These are phyloP conservation scores for Clanis bilineata DNA, from an alignment of 2,888 invertebrate genomes.

Conservation along the genomic window DNA sequence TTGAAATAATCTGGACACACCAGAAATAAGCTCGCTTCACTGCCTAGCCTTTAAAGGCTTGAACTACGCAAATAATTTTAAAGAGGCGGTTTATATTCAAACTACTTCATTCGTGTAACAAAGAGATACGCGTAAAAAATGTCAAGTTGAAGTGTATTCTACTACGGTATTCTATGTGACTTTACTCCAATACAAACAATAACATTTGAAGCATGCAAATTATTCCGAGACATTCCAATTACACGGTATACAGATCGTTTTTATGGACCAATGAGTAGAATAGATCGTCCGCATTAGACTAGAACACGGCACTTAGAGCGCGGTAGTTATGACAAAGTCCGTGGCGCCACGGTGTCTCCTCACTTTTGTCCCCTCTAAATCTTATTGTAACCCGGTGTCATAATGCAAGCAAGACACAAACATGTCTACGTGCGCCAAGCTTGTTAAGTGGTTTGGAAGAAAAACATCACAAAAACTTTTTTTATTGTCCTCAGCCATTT, in stretches of 20 bases:
- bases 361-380: slow-evolving; percentile 79
- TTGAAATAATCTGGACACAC: no score
- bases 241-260: slow-evolving; percentile 6
- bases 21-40: no score
- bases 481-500: slow-evolving; percentile 78
- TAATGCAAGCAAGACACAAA: slow-evolving; percentile 82
- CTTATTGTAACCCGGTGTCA: slow-evolving; percentile 79
- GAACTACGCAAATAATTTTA: no score
- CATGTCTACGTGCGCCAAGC: slow-evolving; percentile 81
- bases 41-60: no score
- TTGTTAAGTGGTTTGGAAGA: slow-evolving; percentile 83
- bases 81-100: no score
- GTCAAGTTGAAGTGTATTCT: neutral
- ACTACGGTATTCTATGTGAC: neutral
- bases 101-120: neutral
- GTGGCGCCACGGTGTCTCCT: slow-evolving; percentile 75
- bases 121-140: neutral
- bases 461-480: slow-evolving; percentile 80
- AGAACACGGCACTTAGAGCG: slow-evolving; percentile 39
- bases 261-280: slow-evolving; percentile 17
- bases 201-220: slow-evolving; percentile 12
- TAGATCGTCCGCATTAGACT: slow-evolving; percentile 35
- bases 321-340: slow-evolving; percentile 62
- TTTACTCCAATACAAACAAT: neutral
- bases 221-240: slow-evolving; percentile 6